Conservation (phyloP, 2,797 vertebrate genomes). For the Gymnodraco acuticeps region DNA sequence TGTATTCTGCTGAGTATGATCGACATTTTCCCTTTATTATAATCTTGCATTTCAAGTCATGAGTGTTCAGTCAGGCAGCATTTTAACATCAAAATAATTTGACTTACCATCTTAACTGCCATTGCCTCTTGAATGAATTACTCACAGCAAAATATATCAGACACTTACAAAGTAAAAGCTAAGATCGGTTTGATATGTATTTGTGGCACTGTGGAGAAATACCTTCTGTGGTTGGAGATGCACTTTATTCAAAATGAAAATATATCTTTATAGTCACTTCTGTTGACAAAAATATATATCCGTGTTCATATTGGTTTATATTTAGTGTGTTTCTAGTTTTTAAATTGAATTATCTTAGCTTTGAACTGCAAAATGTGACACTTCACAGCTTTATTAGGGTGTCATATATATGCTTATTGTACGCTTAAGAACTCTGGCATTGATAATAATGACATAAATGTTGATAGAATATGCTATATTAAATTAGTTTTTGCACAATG, state of each 20-base stretch:
- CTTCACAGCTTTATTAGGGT: neutral
- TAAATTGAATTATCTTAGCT: neutral
- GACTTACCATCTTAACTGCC: too few species aligned
- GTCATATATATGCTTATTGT: neutral
- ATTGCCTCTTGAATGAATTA: neutral
- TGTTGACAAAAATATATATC: conserved; percentile 11
- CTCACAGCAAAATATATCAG: neutral
- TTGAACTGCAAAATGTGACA: neutral
- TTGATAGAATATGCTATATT: neutral
- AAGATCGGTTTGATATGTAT: neutral
- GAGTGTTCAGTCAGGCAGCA: conserved; percentile 11
- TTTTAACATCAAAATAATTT: conserved; percentile 5
- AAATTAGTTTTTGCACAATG: neutral
- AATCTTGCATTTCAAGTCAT: conserved; percentile 11
- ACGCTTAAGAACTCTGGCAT: neutral
- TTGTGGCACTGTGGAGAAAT: too few species aligned
- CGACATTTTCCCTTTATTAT: conserved; percentile 20
- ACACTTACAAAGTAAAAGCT: neutral
- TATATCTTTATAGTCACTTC: neutral
- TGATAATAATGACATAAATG: neutral
- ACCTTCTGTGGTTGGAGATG: neutral
- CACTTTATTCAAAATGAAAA: neutral
- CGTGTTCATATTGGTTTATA: neutral
- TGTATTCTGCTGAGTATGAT: conserved; percentile 37
- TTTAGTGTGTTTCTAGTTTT: too few species aligned